A percentile compares a stretch with the other conserved stretches of the same genome.
Conservation (phyloP, 2,888 invertebrate species). For the Elegia similella region DNA sequence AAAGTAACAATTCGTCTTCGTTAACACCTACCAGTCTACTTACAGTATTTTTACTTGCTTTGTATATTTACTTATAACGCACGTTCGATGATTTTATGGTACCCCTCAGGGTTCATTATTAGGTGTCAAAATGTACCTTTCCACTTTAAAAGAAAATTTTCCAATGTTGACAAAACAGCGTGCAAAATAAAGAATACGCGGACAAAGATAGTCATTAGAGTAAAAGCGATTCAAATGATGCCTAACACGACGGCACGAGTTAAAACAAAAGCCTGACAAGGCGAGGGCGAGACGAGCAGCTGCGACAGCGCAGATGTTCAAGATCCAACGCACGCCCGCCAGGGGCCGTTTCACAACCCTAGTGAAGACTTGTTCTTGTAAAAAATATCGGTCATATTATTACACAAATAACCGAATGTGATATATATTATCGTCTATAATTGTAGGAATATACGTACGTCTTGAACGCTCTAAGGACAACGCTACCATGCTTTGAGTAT, state of each 20-base stretch:
- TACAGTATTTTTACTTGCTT: no score
- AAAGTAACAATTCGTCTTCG: no score
- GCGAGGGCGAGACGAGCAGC: constrained; percentile 48
- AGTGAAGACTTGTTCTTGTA: background rate
- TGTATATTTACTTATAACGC: no score
- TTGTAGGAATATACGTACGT: no score
- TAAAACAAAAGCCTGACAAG: constrained; percentile 50
- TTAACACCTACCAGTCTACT: no score
- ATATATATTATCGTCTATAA: no score
- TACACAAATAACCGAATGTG: background rate
- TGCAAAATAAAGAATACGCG: background rate
- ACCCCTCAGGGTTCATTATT: background rate
- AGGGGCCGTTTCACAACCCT: constrained; percentile 7
- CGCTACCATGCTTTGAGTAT: background rate
- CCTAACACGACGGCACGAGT: constrained; percentile 22
- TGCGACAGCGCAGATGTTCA: constrained; percentile 56
- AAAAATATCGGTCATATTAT: background rate
- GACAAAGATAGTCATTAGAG: background rate
- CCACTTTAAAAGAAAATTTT: background rate
- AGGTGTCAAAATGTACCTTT: background rate
- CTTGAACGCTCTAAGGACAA: background rate
- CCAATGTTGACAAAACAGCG: background rate
- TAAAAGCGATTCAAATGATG: background rate
- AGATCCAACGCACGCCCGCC: constrained; percentile 35
- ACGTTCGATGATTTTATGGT: no score